These are phyloP conservation scores for Meloidogyne exigua DNA, from an alignment of 1,140 invertebrate genomes.

Conservation along the genomic window DNA sequence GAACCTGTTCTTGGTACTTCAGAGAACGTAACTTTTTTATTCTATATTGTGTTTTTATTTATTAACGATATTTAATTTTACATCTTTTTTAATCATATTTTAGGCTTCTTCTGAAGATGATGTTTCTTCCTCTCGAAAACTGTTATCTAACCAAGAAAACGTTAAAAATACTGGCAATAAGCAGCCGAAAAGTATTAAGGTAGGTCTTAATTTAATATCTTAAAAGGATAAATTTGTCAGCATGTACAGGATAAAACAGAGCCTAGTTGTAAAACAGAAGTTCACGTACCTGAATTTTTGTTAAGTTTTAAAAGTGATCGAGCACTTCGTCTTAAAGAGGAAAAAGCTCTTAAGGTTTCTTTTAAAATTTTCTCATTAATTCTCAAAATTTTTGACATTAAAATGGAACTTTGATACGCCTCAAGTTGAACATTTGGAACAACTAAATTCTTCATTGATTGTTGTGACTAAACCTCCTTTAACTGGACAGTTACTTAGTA, in stretches of 20 bases:
- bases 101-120: background rate
- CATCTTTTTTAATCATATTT: background rate
- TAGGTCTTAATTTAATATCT: background rate
- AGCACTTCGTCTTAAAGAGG: constrained; percentile 32
- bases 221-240: background rate
- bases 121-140: background rate
- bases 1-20: background rate
- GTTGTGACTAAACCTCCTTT: constrained; percentile 70
- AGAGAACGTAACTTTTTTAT: background rate
- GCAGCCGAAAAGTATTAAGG: background rate
- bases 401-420: constrained; percentile 92
- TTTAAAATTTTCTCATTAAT: background rate
- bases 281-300: constrained; percentile 6
- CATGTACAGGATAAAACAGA: background rate
- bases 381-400: constrained; percentile 66
- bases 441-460: constrained; percentile 85
- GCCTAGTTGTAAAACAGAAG: background rate
- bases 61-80: background rate
- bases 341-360: constrained; percentile 37
- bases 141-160: background rate
- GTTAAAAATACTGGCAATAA: background rate
- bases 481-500: constrained; percentile 86
- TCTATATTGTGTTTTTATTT: background rate
- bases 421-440: constrained; percentile 85
- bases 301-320: constrained; percentile 24